These are phyloP conservation scores for Caenorhabditis sp. DNA, from an alignment of 2,888 invertebrate species.

Conservation along the genomic window DNA sequence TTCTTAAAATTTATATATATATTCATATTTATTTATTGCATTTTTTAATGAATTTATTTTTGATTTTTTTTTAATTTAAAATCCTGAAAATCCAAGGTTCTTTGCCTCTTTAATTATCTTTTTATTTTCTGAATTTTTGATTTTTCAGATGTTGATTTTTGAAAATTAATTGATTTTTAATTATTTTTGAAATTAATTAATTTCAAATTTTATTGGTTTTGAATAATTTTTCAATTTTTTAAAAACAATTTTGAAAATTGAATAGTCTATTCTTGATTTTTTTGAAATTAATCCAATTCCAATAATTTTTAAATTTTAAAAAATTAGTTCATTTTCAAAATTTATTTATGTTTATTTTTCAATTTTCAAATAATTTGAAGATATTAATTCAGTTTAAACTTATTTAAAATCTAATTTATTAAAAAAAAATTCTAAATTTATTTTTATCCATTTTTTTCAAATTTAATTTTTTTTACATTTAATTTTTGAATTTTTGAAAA, in stretches of 20 bases:
- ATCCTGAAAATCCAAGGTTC: background rate
- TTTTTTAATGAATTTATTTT: constrained; percentile 4
- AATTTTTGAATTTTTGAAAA: background rate
- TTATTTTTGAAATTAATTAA: no score
- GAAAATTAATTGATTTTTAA: background rate
- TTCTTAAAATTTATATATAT: background rate
- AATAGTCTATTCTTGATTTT: background rate
- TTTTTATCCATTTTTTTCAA: background rate
- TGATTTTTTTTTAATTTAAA: background rate
- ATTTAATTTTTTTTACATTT: constrained; percentile 12
- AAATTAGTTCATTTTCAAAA: no score
- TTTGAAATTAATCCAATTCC: background rate
- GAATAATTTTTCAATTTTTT: background rate
- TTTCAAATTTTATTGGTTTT: no score
- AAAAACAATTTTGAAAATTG: background rate
- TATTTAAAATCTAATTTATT: constrained; percentile 4
- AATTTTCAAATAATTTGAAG: background rate
- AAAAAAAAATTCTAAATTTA: background rate
- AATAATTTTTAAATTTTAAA: no score
- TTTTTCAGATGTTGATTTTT: background rate
- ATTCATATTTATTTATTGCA: background rate
- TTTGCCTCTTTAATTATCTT: constrained; percentile 7
- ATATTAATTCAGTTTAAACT: background rate
- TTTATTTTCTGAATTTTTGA: constrained; percentile 18
- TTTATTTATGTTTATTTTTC: background rate